These are phyloP conservation scores for Leucoptera coffeella DNA, from an alignment of 2,888 invertebrate species.

Conservation along the genomic window DNA sequence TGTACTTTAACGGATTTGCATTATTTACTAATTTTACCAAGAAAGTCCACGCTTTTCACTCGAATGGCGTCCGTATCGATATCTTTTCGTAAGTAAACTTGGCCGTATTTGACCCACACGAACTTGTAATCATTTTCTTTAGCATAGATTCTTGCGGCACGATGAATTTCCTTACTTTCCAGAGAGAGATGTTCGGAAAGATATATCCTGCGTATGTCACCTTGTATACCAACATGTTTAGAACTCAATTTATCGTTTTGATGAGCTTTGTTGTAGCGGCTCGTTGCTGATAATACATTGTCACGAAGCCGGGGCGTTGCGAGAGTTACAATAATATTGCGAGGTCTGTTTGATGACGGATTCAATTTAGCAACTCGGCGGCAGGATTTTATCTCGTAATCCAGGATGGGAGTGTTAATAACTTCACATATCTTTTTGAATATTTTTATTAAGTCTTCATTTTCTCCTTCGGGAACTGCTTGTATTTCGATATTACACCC, in stretches of 20 bases:
- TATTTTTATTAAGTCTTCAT: conserved; percentile 5
- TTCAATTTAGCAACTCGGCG: conserved; percentile 6
- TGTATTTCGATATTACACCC: conserved; percentile 6
- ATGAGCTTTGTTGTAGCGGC: conserved; percentile 6
- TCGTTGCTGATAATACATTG: conserved; percentile 5
- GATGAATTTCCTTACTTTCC: not conserved
- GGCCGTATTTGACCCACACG: conserved; percentile 1
- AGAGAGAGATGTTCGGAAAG: conserved; percentile 1
- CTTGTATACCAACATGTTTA: conserved; percentile 1
- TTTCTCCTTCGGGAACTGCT: conserved; percentile 5
- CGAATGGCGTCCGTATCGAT: too few relatives aligned
- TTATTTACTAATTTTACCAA: too few relatives aligned
- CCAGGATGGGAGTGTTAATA: conserved; percentile 1
- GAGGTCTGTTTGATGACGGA: conserved; percentile 3
- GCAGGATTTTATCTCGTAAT: conserved; percentile 4
- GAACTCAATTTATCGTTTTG: conserved; percentile 1
- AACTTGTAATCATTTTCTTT: conserved; percentile 1
- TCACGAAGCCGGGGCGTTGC: conserved; percentile 5
- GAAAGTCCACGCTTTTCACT: too few relatives aligned
- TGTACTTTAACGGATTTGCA: too few relatives aligned
- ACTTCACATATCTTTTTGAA: conserved; percentile 3
- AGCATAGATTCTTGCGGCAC: not conserved
- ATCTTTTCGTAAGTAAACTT: not conserved
- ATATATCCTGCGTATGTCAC: not conserved
- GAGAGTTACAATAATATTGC: conserved; percentile 8